Evolutionary conservation across 1,140 invertebrate genomes (phyloP), one percentile per base, ranked within the genome.

Genomic region (Drosophila sechellia): DNA sequence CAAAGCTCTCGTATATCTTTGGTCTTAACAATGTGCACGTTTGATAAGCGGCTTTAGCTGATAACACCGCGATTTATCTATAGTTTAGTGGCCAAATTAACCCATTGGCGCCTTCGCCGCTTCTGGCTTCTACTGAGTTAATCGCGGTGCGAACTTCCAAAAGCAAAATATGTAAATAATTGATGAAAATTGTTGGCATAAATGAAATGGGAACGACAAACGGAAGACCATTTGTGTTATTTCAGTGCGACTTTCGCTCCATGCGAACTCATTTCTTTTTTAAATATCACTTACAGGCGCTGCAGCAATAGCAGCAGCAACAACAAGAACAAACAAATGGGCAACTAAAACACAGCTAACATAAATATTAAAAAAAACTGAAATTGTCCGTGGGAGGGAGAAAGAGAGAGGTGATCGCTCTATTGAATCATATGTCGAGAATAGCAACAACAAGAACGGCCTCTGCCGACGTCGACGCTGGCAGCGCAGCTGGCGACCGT

Each of bases 361-460:
- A 74, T 31, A 84, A 79, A 74, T 79, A 77, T 89, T 87, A 87
- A 79, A 87, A 52, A 66, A 66, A 81, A 39, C 27, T 37, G 27
- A 83, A 73, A 66, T 68, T 56, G 66, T 57, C 70, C 53, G 63
- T 15, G 54, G 59, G 70, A 53, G 56, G 25, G 42, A 43, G 35
- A 27, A 34, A 15, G 46, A 31, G 15, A 39, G 65, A 56, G 63
- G 49, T 70, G 64, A 85, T 86, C 81, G 42, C 90, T 77, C 81
- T 79, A 79, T 91, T 91, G 90, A 90, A 91, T 91, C 90, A 91
- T 91, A 83, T 91, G 81, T 91, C 81, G 79, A 91, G 85, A 91
- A 91, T 91, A 91, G 90, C 90, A 91, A 91, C 90, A 91, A 91
- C 80, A 89, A 89, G 70, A 70, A 69, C 59, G 63, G 59, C 61